phyloP scores from a whole-genome alignment of 2,888 invertebrate species.

The Synanthedon tipuliformis region DNA sequence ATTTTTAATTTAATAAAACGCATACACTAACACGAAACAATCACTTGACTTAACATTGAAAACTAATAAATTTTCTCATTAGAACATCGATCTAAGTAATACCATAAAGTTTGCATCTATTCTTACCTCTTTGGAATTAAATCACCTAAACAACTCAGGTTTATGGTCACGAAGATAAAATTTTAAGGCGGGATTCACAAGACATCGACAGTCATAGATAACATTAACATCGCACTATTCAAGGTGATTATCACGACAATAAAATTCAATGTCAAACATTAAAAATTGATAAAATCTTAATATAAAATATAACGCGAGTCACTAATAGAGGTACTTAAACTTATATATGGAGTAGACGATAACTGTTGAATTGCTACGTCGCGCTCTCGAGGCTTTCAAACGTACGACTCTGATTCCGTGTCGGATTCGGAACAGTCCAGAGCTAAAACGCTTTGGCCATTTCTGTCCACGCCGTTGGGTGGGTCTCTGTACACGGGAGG shows the following conservation, averaged over 20 bases:
- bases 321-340: too few relatives aligned
- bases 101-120: constrained; percentile 56
- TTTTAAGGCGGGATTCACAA: constrained; percentile 59
- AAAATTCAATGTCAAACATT: not conserved
- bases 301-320: too few relatives aligned
- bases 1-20: constrained; percentile 7
- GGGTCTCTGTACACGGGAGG: constrained; percentile 57
- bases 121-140: constrained; percentile 68
- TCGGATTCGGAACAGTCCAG: constrained; percentile 62
- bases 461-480: constrained; percentile 42
- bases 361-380: too few relatives aligned
- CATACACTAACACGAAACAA: constrained; percentile 9
- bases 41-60: constrained; percentile 8
- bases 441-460: constrained; percentile 44
- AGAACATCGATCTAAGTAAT: constrained; percentile 32
- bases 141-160: constrained; percentile 66
- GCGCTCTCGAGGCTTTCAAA: constrained; percentile 21
- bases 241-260: not conserved
- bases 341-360: too few relatives aligned
- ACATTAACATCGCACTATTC: not conserved
- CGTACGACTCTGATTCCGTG: constrained; percentile 65
- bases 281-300: not conserved
- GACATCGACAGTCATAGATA: not conserved
- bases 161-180: constrained; percentile 61
- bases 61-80: constrained; percentile 10